Conservation (phyloP, 2,113 vertebrate species). For the Nicator chloris region DNA sequence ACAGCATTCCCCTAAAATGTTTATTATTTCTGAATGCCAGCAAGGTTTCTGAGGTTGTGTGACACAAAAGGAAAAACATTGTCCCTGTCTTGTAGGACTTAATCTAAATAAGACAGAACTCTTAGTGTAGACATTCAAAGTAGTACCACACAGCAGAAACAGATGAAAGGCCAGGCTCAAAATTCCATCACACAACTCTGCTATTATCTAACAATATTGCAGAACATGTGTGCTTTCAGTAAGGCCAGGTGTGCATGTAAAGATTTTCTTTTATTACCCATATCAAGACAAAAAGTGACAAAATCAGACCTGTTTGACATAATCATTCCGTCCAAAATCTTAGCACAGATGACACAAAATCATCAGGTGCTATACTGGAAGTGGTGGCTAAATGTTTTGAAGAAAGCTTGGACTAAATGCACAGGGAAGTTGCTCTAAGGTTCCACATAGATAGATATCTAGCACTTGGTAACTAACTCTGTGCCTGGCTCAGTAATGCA, state of each 20-base stretch:
- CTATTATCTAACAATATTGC: neutral
- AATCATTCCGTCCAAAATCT: neutral
- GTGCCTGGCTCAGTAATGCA: neutral
- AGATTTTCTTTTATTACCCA: neutral
- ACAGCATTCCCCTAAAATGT: neutral
- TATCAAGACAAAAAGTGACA: neutral
- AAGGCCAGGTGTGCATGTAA: neutral
- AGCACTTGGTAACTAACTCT: neutral
- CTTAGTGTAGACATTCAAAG: neutral
- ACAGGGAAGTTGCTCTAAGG: neutral
- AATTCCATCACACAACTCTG: slow-evolving; percentile 7
- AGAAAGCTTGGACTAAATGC: neutral
- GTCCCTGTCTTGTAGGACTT: neutral
- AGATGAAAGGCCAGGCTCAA: neutral
- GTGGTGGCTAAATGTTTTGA: neutral
- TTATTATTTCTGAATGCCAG: slow-evolving; percentile 11
- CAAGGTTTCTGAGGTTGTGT: neutral
- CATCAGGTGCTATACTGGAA: neutral
- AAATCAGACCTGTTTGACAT: neutral
- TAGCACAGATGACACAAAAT: neutral
- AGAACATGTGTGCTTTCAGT: slow-evolving; percentile 1
- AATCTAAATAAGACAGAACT: neutral
- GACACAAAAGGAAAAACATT: neutral
- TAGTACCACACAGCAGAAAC: neutral
- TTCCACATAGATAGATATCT: neutral